These are phyloP conservation scores for Dinothrombium tinctorium DNA, from an alignment of 1,140 invertebrate species.

Conservation along the genomic window DNA sequence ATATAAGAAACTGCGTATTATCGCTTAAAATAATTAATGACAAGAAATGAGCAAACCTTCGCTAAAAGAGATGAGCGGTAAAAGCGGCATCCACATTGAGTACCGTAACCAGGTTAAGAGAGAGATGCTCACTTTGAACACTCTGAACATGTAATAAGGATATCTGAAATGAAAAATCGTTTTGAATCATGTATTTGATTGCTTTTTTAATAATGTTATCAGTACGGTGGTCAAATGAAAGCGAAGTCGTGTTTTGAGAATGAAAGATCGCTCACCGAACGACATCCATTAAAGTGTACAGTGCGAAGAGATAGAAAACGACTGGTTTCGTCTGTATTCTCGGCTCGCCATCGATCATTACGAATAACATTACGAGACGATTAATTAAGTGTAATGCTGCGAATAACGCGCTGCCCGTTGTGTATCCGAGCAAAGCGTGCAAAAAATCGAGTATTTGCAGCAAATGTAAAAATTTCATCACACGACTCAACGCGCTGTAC, in stretches of 20 bases:
- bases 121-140: slow-evolving; percentile 41
- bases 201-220: neutral
- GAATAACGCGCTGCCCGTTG: slow-evolving; percentile 37
- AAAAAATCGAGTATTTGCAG: slow-evolving; percentile 65
- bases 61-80: slow-evolving; percentile 62
- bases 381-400: slow-evolving; percentile 36
- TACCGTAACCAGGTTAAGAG: slow-evolving; percentile 71
- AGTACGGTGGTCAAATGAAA: neutral
- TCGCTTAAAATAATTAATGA: neutral
- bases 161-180: slow-evolving; percentile 32
- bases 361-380: slow-evolving; percentile 51
- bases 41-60: slow-evolving; percentile 35
- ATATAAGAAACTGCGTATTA: neutral
- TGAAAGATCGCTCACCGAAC: slow-evolving; percentile 29
- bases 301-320: slow-evolving; percentile 57
- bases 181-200: neutral
- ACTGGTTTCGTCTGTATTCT: slow-evolving; percentile 62
- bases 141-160: slow-evolving; percentile 63
- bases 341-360: slow-evolving; percentile 54
- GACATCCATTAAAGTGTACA: slow-evolving; percentile 56
- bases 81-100: slow-evolving; percentile 72
- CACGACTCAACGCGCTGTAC: slow-evolving; percentile 46
- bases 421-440: slow-evolving; percentile 67
- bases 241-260: neutral
- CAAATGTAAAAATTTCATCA: slow-evolving; percentile 55